Base-by-base conservation (phyloP, 2,888 invertebrate genomes). In the Cordilura impudica region DNA sequence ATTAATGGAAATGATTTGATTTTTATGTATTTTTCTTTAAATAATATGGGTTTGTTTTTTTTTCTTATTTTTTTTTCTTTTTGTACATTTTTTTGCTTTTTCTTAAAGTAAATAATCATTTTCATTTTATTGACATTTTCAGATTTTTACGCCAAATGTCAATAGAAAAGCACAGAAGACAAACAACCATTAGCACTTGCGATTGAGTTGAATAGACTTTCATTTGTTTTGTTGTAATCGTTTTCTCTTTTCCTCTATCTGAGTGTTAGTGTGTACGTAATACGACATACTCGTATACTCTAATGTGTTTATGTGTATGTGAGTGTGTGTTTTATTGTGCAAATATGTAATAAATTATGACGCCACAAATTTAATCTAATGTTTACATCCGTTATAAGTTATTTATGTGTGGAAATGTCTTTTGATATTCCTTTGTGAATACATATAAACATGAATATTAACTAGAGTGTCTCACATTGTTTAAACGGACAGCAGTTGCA, bases 351-450 rank as follows among this genome's bases (percentile, higher is more conserved):
- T 76, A 76, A 70, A 70, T 76, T 65, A 70, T 70, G 69, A 69
- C 39, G 75, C 69, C 75, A 75, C 67, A 69, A 75, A 63, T 70
- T 65, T 70, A 70, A 76, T 76, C 75, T 63, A 76, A 65, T 65
- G 63, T 70, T 76, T 76, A 65, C 70, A 70, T 70, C 70, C 65
- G 56, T 65, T 65, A 65, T 65, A 70, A 65, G 58, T 76, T 49
- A 56, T 73, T 73, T 65, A 61, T 71, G 70, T 61, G 53, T 53
- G 43, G 61, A 61, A 61, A 61, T 61, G 61, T 43, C 61, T 61
- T 45, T 61, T 31, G 21, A 71, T 71, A 53, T 61, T 61, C 53
- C 61, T 45, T 53, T 18, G 60, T 8, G 60, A 16, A 53, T 31
- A 54, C 4, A 29, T 7, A 53, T 14, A 14, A n/a, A 51, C 21